A percentile compares a stretch with the other conserved stretches of the same genome.
Conservation (phyloP, 2,888 invertebrate genomes). For the Eurytoma californica region DNA sequence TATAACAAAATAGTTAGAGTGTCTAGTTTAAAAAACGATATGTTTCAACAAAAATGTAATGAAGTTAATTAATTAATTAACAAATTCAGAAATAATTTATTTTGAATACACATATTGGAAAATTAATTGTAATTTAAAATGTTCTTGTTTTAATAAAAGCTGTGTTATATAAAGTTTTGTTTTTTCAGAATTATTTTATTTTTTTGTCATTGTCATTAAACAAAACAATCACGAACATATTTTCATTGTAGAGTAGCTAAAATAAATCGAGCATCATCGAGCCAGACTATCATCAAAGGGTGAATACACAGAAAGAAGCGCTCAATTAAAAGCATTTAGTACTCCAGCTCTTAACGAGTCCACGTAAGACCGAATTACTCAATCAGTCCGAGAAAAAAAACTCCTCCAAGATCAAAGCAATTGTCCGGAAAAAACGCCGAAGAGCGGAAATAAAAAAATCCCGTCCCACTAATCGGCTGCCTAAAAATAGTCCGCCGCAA, state of each 20-base stretch:
- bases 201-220: background rate
- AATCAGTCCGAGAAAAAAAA: background rate
- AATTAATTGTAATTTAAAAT: slow-evolving; percentile 37
- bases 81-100: background rate
- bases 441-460: background rate
- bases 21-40: background rate
- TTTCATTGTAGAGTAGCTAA: too few relatives aligned
- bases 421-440: background rate
- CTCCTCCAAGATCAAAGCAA: slow-evolving; percentile 24
- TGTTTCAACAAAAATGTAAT: background rate
- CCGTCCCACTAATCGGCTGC: background rate
- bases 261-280: too few relatives aligned
- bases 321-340: slow-evolving; percentile 19
- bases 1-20: too few relatives aligned
- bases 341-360: slow-evolving; percentile 17
- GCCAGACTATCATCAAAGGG: too few relatives aligned
- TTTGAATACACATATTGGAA: background rate
- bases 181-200: slow-evolving; percentile 33
- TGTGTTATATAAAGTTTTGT: slow-evolving; percentile 24
- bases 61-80: background rate
- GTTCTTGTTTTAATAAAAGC: slow-evolving; percentile 36
- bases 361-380: slow-evolving; percentile 10
- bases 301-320: background rate
- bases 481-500: slow-evolving; percentile 4
- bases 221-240: background rate